These are phyloP conservation scores for Pyrgilauda ruficollis DNA, from an alignment of 2,113 vertebrate species.

Conservation along the genomic window DNA sequence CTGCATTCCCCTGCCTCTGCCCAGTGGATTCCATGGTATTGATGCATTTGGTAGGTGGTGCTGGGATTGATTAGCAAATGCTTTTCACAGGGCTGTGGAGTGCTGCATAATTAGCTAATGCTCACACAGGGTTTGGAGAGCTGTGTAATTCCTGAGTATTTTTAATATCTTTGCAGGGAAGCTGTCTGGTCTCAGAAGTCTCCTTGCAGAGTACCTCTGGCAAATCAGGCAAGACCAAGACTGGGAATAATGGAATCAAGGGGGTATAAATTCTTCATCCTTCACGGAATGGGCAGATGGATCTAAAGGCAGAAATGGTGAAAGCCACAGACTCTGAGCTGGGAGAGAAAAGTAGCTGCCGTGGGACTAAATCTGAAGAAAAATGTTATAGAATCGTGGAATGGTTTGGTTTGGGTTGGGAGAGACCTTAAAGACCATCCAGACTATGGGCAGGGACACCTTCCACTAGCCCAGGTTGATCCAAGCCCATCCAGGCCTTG, in stretches of 20 bases:
- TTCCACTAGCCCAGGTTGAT: fast-evolving
- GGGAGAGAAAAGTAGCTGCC: background rate
- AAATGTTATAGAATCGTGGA: background rate
- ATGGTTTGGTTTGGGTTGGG: background rate
- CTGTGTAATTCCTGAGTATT: background rate
- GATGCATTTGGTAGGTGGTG: background rate
- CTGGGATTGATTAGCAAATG: background rate
- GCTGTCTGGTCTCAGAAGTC: background rate
- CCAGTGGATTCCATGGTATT: background rate
- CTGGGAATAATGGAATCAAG: background rate
- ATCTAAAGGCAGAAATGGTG: background rate
- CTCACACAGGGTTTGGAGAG: conserved; percentile 1
- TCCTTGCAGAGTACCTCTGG: background rate
- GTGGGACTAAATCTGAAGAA: background rate
- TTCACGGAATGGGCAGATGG: background rate
- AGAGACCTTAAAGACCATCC: background rate
- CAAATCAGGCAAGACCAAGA: background rate
- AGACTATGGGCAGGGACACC: background rate
- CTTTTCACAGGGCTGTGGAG: conserved; percentile 3
- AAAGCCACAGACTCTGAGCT: background rate
- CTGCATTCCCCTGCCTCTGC: background rate
- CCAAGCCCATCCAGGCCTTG: background rate
- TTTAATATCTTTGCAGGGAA: background rate
- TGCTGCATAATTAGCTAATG: conserved; percentile 2
- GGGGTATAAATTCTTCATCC: background rate